These are phyloP conservation scores for Sturnus vulgaris DNA, from an alignment of 2,113 vertebrate genomes.

Conservation along the genomic window DNA sequence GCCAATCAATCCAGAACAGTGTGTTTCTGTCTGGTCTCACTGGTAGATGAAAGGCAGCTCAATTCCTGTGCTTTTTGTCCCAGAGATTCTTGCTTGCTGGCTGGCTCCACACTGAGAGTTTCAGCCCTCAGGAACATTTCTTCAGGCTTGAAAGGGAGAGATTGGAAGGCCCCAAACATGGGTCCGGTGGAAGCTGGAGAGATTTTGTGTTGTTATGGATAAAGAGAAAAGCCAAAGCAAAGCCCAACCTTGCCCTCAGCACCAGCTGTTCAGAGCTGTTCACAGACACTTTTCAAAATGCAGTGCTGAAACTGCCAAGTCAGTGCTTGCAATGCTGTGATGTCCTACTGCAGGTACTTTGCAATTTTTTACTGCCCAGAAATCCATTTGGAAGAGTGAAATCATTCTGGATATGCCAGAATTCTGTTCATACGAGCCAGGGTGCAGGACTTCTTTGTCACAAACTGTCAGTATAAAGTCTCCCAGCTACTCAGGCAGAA, in stretches of 20 bases:
- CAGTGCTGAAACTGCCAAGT: background rate
- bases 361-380: background rate
- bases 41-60: slow-evolving; percentile 30
- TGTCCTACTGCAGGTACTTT: background rate
- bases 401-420: background rate
- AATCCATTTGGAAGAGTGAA: background rate
- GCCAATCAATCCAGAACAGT: background rate
- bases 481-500: background rate
- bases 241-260: background rate
- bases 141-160: background rate
- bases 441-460: background rate
- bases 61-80: slow-evolving; percentile 16
- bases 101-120: background rate
- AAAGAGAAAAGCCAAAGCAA: background rate
- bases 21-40: background rate
- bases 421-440: background rate
- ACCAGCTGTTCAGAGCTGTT: background rate
- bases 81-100: background rate
- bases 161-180: background rate
- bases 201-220: background rate
- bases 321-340: background rate
- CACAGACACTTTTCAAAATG: background rate
- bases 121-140: background rate
- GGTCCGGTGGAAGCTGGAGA: background rate
- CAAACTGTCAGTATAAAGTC: background rate